Evolutionary conservation across 2,797 vertebrate genomes (phyloP).

Genomic region (Megaceryle alcyon): DNA sequence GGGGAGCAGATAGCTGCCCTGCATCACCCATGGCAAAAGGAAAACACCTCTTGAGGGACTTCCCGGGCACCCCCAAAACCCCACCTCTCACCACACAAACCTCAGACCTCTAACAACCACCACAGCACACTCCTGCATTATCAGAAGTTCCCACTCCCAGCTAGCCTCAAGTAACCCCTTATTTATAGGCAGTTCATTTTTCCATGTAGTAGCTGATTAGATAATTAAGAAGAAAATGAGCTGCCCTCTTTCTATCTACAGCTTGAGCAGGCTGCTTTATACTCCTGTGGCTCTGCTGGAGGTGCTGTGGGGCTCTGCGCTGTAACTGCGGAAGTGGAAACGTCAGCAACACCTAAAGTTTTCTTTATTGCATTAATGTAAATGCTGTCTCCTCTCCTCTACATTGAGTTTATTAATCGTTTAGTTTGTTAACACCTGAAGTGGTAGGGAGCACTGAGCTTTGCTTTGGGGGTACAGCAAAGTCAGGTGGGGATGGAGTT

Average conservation of each 20-base stretch:
- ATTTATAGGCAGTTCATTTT: background rate
- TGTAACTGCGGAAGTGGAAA: accelerated
- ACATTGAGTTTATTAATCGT: accelerated
- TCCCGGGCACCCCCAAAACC: background rate
- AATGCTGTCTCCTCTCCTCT: background rate
- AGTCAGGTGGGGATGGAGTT: background rate
- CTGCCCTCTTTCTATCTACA: background rate
- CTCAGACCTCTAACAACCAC: accelerated
- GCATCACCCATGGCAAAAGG: background rate
- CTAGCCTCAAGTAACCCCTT: background rate
- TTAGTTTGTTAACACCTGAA: background rate
- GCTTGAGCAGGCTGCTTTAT: background rate
- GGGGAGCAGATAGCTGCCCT: background rate
- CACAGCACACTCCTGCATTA: background rate
- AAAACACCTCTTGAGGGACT: background rate
- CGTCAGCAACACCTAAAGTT: background rate
- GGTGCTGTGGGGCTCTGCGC: accelerated
- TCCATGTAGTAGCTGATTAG: background rate
- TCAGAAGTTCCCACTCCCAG: background rate
- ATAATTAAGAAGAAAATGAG: background rate
- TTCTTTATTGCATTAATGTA: accelerated
- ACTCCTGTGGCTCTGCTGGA: accelerated
- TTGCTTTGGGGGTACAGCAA: background rate
- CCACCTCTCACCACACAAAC: accelerated
- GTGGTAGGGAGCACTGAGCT: background rate